phyloP scores from a whole-genome alignment of 2,113 vertebrate species.

The Myiopsitta monachus region DNA sequence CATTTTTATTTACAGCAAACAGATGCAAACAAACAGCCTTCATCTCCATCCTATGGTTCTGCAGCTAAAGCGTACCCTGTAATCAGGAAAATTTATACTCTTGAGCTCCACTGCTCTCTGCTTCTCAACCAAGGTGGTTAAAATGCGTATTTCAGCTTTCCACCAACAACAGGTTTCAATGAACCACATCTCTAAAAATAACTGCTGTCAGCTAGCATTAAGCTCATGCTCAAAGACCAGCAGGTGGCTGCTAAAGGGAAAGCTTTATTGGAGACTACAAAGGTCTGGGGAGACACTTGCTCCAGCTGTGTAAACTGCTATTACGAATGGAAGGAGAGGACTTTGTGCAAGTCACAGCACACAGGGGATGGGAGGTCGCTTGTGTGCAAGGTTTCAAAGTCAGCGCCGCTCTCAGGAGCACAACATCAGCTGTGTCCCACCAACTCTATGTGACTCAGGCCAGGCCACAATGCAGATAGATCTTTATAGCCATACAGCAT shows the following conservation, averaged over 20 bases:
- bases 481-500: not conserved
- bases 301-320: slow-evolving; percentile 38
- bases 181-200: slow-evolving; percentile 63
- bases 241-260: slow-evolving; percentile 57
- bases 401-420: not conserved
- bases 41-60: not conserved
- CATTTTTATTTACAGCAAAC: slow-evolving; percentile 56
- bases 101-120: slow-evolving; percentile 32
- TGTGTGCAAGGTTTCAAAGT: not conserved
- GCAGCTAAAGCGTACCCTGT: slow-evolving; percentile 23
- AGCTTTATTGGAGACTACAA: slow-evolving; percentile 46
- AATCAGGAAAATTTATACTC: slow-evolving; percentile 66
- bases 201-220: slow-evolving; percentile 58
- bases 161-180: slow-evolving; percentile 63
- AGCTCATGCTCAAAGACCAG: slow-evolving; percentile 41
- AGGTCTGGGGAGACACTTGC: slow-evolving; percentile 34
- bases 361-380: not conserved
- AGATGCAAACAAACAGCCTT: slow-evolving; percentile 23
- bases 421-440: not conserved
- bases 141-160: slow-evolving; percentile 47
- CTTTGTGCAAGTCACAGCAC: not conserved
- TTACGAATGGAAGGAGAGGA: not conserved
- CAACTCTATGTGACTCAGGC: not conserved
- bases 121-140: slow-evolving; percentile 53
- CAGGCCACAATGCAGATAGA: not conserved